These are phyloP conservation scores for Osmerus mordax DNA, from an alignment of 2,113 vertebrate species.

Conservation along the genomic window DNA sequence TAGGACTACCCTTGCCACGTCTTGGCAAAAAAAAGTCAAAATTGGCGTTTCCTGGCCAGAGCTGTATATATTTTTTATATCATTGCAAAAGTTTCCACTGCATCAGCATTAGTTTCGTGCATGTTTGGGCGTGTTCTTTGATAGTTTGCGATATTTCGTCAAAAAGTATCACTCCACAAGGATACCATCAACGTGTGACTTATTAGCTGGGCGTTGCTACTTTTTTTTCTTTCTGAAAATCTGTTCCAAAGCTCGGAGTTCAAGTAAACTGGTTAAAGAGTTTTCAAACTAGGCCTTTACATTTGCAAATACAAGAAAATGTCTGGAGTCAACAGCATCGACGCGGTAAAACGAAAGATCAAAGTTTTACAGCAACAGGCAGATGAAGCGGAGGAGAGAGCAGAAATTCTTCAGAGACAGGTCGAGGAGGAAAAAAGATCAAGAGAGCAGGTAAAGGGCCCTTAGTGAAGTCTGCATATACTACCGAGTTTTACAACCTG, in stretches of 20 bases:
- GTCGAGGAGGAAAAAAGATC: slow-evolving; percentile 79
- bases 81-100: too few relatives aligned
- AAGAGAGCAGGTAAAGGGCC: slow-evolving; percentile 79
- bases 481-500: too few relatives aligned
- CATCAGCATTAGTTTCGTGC: background rate
- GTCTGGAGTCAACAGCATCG: slow-evolving; percentile 78
- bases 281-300: background rate
- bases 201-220: slow-evolving; percentile 52
- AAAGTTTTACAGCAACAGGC: slow-evolving; percentile 87
- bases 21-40: background rate
- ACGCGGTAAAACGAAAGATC: slow-evolving; percentile 86
- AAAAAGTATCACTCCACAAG: slow-evolving; percentile 33
- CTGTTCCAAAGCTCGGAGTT: background rate
- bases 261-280: background rate
- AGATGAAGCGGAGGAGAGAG: slow-evolving; percentile 82
- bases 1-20: slow-evolving; percentile 32
- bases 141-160: too few relatives aligned
- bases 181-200: slow-evolving; percentile 35
- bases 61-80: background rate
- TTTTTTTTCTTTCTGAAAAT: slow-evolving; percentile 23
- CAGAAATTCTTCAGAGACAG: slow-evolving; percentile 77
- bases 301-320: slow-evolving; percentile 48
- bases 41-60: slow-evolving; percentile 11
- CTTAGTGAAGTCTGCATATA: background rate
- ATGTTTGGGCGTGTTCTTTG: background rate